Conservation (phyloP, 1,140 invertebrate genomes). For the Aphaenogaster rudis region DNA sequence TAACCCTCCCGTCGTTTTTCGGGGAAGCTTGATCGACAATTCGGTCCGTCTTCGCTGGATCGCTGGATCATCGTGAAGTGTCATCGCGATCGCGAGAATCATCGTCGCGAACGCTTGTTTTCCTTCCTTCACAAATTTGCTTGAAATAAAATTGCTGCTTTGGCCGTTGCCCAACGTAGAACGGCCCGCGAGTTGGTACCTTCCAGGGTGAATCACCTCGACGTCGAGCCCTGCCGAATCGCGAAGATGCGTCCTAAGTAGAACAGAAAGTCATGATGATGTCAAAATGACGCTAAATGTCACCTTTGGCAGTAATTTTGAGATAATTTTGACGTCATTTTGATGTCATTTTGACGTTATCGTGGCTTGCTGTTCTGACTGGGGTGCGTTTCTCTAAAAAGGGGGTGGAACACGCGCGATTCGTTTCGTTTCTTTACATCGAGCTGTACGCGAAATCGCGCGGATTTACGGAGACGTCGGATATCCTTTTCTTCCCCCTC, state of each 20-base stretch:
- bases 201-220: conserved; percentile 76
- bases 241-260: neutral
- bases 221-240: conserved; percentile 43
- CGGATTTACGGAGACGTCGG: neutral
- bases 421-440: neutral
- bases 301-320: too few species aligned
- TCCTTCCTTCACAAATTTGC: neutral
- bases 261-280: too few species aligned
- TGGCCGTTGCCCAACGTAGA: conserved; percentile 6
- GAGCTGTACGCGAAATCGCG: neutral
- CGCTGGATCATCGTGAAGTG: neutral
- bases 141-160: neutral
- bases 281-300: too few species aligned
- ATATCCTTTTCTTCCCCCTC: neutral
- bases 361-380: too few species aligned
- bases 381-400: too few species aligned
- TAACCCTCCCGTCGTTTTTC: neutral
- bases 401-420: neutral
- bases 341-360: too few species aligned
- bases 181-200: conserved; percentile 68
- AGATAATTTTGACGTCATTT: too few species aligned
- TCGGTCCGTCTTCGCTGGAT: neutral
- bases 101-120: neutral
- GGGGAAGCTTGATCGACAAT: neutral
- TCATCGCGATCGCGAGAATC: neutral